Base-by-base conservation (phyloP, 2,888 invertebrate genomes). In the Cyclophora punctaria region DNA sequence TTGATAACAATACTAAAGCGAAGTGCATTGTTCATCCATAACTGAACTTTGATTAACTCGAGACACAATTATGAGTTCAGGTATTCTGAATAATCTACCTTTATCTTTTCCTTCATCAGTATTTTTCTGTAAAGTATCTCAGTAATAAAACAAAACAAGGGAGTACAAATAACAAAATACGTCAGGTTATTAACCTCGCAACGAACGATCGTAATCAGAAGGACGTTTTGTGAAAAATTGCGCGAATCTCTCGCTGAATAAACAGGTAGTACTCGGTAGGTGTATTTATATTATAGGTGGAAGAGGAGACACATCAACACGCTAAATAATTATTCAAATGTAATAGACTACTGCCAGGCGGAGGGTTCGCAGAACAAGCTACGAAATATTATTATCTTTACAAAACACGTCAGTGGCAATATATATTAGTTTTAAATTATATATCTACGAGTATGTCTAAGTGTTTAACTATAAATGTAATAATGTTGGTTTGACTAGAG, bases 241-340 rank as follows among this genome's bases (percentile, higher is more conserved):
- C 49, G 54, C 45, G 45, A 49, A 59, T 55, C 57, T 56, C 53
- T 57, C 56, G 52, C 44, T 53, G 49, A 54, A 55, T 57, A 61
- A 51, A 54, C 56, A 56, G 51, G 51, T 55, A 51, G 37, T 37
- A 37, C 37, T 44, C 6, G 42, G 42, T 42, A 42, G 20, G 42
- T 42, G 63, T 61, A 61, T 67, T 61, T 69, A 60, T 64, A 66
- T 62, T 57, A 51, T 20, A 57, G 58, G 64, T 54, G 52, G 69
- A 68, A 70, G 66, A 63, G 20, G 75, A 72, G 74, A 79, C 80
- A 78, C 80, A 80, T 80, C 81, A 81, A 68, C 77, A 67, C 53
- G 62, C 71, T 65, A 77, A 73, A 81, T 82, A 81, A 82, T 82
- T 82, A 82, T 82, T 82, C 81, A 82, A 82, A 82, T 81, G 79